Conservation (phyloP, 2,113 vertebrate genomes). For the Cyprinus carpio region DNA sequence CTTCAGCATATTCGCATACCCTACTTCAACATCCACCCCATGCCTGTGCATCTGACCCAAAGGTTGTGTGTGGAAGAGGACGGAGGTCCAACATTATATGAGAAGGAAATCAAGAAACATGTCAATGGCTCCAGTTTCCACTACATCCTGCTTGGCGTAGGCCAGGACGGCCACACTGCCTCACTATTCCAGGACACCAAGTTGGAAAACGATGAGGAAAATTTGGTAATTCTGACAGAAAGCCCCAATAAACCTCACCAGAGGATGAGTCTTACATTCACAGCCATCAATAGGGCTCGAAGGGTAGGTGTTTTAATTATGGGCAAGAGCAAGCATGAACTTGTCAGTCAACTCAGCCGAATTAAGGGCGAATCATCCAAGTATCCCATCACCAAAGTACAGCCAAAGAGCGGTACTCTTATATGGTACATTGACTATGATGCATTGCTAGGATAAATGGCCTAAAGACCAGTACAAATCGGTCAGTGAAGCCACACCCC, state of each 20-base stretch:
- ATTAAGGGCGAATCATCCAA: slow-evolving; percentile 79
- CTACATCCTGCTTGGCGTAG: slow-evolving; percentile 88
- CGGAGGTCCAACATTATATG: slow-evolving; percentile 76
- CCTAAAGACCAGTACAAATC: not conserved
- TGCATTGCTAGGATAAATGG: slow-evolving; percentile 82
- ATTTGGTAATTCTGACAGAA: slow-evolving; percentile 81
- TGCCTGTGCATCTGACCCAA: slow-evolving; percentile 86
- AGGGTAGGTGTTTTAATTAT: slow-evolving; percentile 82
- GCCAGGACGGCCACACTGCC: slow-evolving; percentile 88
- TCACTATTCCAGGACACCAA: slow-evolving; percentile 83
- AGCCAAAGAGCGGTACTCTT: slow-evolving; percentile 78
- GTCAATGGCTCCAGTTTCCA: slow-evolving; percentile 87
- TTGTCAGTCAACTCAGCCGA: slow-evolving; percentile 85
- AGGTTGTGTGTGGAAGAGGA: slow-evolving; percentile 92
- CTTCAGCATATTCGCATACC: slow-evolving; percentile 82
- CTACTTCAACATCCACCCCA: slow-evolving; percentile 91
- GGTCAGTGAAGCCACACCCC: not conserved
- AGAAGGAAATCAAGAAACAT: slow-evolving; percentile 77
- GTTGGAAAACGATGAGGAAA: slow-evolving; percentile 61
- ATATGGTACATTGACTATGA: slow-evolving; percentile 96
- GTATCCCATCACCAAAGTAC: slow-evolving; percentile 87
- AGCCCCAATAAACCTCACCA: slow-evolving; percentile 85
- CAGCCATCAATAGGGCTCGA: slow-evolving; percentile 85
- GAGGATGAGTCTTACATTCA: slow-evolving; percentile 91
- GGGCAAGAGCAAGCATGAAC: slow-evolving; percentile 86